These are phyloP conservation scores for Andrena haemorrhoa DNA, from an alignment of 2,888 invertebrate genomes.

Conservation along the genomic window DNA sequence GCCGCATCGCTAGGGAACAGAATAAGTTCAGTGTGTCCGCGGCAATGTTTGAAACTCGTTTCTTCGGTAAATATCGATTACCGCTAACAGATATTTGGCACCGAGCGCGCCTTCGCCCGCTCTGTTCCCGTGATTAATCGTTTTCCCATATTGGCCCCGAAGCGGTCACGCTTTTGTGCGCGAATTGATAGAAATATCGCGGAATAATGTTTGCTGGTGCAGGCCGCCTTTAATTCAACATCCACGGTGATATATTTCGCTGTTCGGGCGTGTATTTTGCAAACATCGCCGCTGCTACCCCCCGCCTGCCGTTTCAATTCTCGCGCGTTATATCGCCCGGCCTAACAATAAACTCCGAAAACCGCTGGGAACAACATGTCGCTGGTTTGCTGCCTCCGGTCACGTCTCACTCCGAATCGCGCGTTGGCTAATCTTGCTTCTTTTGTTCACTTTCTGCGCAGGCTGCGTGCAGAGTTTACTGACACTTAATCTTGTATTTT, in stretches of 20 bases:
- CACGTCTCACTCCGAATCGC: background rate
- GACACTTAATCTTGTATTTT: conserved; percentile 22
- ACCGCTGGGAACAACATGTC: background rate
- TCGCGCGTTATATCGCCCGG: background rate
- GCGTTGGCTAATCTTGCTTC: background rate
- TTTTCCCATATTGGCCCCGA: conserved; percentile 51
- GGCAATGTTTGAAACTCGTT: conserved; percentile 22
- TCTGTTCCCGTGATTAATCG: conserved; percentile 56
- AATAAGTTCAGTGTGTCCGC: background rate
- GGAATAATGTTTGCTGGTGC: conserved; percentile 21
- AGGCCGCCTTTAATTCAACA: conserved; percentile 20
- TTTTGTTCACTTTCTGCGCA: background rate
- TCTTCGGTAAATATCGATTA: conserved; percentile 56
- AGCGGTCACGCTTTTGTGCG: conserved; percentile 41
- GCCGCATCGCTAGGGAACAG: too few relatives aligned
- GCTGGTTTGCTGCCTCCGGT: background rate
- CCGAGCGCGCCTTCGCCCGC: conserved; percentile 39
- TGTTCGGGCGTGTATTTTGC: background rate
- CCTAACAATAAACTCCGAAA: background rate
- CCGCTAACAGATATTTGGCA: conserved; percentile 61
- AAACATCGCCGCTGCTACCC: background rate
- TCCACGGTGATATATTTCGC: background rate
- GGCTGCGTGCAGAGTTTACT: background rate
- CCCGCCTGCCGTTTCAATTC: background rate
- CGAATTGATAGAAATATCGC: conserved; percentile 48